These are phyloP conservation scores for Ommatoiulus sabulosus DNA, from an alignment of 2,888 invertebrate genomes.

Conservation along the genomic window DNA sequence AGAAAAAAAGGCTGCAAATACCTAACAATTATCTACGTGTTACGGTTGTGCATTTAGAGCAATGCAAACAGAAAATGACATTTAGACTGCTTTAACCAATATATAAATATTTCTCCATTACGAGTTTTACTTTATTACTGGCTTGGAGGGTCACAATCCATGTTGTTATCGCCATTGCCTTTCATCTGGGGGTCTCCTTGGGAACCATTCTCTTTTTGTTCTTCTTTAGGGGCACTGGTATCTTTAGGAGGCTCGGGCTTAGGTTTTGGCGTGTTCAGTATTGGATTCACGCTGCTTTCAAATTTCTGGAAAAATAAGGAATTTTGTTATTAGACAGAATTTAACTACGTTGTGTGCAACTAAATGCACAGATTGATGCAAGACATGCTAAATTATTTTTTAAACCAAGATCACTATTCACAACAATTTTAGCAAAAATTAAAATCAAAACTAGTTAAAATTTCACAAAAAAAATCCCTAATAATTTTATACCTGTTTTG, in stretches of 20 bases:
- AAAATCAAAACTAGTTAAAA: not conserved
- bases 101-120: constrained; percentile 42
- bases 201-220: constrained; percentile 42
- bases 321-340: no score
- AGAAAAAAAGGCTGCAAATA: constrained; percentile 41
- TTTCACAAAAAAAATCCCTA: not conserved
- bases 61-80: constrained; percentile 41
- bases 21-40: constrained; percentile 25
- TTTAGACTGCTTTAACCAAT: constrained; percentile 39
- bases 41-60: constrained; percentile 39
- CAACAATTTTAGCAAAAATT: not conserved
- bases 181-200: not conserved
- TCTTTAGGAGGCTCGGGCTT: constrained; percentile 73
- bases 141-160: constrained; percentile 29
- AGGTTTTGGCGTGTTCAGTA: constrained; percentile 91
- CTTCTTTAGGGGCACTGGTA: constrained; percentile 69
- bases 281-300: constrained; percentile 74
- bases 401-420: no score
- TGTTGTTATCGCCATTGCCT: constrained; percentile 16
- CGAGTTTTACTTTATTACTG: not conserved
- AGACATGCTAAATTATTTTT: not conserved
- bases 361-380: not conserved
- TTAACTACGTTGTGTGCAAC: no score
- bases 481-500: constrained; percentile 76
- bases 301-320: constrained; percentile 68